Percentiles rank a stretch among this genome's conserved stretches.
Evolutionary conservation across 2,113 vertebrate genomes (phyloP).

Genomic region (Thamnophis sirtalis): DNA sequence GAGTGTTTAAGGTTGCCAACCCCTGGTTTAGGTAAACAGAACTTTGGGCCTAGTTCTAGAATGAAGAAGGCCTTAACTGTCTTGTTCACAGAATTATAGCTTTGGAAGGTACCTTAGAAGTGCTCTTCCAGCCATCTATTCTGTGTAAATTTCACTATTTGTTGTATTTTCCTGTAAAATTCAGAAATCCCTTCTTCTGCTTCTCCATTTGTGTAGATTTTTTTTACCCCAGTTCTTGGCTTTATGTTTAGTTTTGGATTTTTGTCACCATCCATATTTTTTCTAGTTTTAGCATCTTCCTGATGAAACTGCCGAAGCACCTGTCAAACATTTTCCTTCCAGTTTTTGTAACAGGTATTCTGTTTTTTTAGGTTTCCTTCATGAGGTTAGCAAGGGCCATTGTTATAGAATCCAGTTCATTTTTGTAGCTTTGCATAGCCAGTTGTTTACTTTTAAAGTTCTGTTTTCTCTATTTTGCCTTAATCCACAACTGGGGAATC

Average conservation of each 20-base stretch:
- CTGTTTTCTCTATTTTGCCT: neutral
- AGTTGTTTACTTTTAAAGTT: neutral
- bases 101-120: neutral
- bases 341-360: neutral
- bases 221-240: neutral
- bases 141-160: neutral
- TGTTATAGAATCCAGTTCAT: neutral
- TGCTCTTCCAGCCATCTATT: neutral
- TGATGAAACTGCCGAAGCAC: neutral
- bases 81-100: neutral
- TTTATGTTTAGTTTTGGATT: neutral
- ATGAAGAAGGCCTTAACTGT: neutral
- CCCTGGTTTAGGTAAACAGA: neutral
- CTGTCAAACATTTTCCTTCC: neutral
- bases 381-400: neutral
- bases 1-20: no score
- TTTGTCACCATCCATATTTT: neutral
- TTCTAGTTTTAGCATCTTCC: neutral
- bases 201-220: neutral
- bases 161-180: neutral
- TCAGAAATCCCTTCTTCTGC: neutral
- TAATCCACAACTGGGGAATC: neutral
- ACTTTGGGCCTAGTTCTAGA: neutral
- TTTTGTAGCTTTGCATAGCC: neutral
- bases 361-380: neutral